These are phyloP conservation scores for Oryzias curvinotus DNA, from an alignment of 2,113 vertebrate species.

Conservation along the genomic window DNA sequence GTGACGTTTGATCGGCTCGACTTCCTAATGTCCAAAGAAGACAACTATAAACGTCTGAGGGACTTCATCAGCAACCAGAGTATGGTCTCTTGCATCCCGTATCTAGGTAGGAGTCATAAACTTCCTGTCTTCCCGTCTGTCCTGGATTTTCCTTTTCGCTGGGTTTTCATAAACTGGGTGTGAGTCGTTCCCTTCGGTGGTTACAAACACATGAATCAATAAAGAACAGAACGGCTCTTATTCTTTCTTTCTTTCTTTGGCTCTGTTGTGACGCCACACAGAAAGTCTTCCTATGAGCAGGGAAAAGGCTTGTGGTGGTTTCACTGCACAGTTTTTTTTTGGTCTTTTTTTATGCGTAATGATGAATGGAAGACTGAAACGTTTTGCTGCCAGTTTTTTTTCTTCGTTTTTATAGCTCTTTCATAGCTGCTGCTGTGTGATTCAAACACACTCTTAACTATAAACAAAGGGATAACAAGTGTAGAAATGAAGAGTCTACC, in stretches of 20 bases:
- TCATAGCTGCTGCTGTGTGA: constrained; percentile 30
- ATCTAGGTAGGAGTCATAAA: constrained; percentile 86
- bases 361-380: constrained; percentile 19
- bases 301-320: constrained; percentile 19
- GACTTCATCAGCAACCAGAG: constrained; percentile 97
- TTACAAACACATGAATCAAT: constrained; percentile 39
- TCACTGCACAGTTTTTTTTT: constrained; percentile 42
- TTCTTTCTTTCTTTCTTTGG: background rate
- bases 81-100: constrained; percentile 98
- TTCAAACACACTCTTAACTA: constrained; percentile 9
- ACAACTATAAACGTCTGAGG: constrained; percentile 97
- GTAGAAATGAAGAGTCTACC: constrained; percentile 21
- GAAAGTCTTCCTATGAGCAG: constrained; percentile 20
- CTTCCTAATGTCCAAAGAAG: constrained; percentile 98
- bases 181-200: constrained; percentile 2
- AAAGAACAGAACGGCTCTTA: background rate
- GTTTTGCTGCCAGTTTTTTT: constrained; percentile 9
- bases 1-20: constrained; percentile 94
- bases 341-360: constrained; percentile 42
- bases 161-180: background rate
- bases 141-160: background rate
- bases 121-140: background rate
- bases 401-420: constrained; percentile 2
- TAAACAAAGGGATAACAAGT: constrained; percentile 27
- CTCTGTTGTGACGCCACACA: constrained; percentile 28